Evolutionary conservation across 2,113 vertebrate species (phyloP), one percentile per base, ranked within the genome.

Genomic region (Pungitius pungitius): DNA sequence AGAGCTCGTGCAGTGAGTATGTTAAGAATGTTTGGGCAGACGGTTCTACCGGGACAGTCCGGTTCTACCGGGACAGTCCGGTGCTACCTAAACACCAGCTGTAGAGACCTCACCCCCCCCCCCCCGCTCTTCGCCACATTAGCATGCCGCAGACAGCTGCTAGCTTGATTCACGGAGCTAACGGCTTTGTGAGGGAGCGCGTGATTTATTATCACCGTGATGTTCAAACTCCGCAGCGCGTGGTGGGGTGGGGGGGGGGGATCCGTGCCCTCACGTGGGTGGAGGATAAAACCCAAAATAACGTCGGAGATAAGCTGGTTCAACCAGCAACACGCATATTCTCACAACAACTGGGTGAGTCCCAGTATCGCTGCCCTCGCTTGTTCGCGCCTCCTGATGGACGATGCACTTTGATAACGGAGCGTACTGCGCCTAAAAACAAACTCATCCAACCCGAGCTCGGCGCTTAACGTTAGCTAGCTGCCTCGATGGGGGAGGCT

Each of bases 371-470:
- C 22, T 33, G 35, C 26, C 35, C 30, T 15, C 17, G 8, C n/a
- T 0, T 15, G 52, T 17, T 30, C 54, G 42, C 63, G 6, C 64
- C 51, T 73, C 66, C 39, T 12, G 30, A 35, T 45, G 45, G 63
- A 72, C 64, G 74, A 55, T 68, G 52, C 67, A 78, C 49, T 81
- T 45, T 66, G 80, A 85, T 70, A 70, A 27, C 43, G 74, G 83
- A 67, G 63, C 83, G 77, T 62, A 75, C 79, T 8, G 81, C 59
- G 17, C 6, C 14, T 80, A 18, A 88, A 90, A 88, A 80, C 87
- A 87, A 90, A 83, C 88, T 81, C 83, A 85, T 84, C 86, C 26
- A 8, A 55, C 33, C 26, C 35, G 54, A 27, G 4, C 37, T 39
- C 1, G 60, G 47, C 70, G 84, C 65, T 84, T 66, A 72, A 33